These are phyloP conservation scores for Syncerus caffer DNA, from an alignment of 2,797 vertebrate species.

Conservation along the genomic window DNA sequence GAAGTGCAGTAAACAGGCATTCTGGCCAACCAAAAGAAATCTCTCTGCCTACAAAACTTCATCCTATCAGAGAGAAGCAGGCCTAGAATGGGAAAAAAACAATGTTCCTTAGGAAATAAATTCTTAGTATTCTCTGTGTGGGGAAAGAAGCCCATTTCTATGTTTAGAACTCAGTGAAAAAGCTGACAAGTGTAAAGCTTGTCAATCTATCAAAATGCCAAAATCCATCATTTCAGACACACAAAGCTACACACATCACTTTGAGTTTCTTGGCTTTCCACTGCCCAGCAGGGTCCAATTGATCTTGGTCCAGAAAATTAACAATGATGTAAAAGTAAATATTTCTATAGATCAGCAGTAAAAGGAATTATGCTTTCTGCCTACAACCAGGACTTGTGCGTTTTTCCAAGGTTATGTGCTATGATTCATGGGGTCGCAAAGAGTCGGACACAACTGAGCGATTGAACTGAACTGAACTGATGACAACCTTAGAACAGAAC, in stretches of 20 bases:
- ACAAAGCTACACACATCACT: not conserved
- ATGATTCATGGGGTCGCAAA: no score
- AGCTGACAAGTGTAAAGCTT: constrained; percentile 6
- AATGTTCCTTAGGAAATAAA: constrained; percentile 37
- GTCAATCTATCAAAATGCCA: constrained; percentile 38
- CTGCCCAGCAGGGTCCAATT: not conserved
- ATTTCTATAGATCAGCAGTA: constrained; percentile 8
- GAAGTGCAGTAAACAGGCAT: not conserved
- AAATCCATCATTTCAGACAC: constrained; percentile 36
- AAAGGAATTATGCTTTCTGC: not conserved
- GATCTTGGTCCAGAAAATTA: constrained; percentile 32
- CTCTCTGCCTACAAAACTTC: constrained; percentile 1
- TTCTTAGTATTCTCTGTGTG: not conserved
- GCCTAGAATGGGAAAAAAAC: not conserved
- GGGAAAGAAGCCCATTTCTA: constrained; percentile 42
- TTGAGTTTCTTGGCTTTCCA: constrained; percentile 29
- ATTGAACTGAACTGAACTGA: not conserved
- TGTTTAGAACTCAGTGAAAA: constrained; percentile 46
- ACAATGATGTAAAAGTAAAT: constrained; percentile 19
- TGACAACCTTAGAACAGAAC: not conserved
- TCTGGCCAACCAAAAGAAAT: not conserved
- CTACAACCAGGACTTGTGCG: not conserved
- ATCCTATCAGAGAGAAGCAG: constrained; percentile 40
- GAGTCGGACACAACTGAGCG: no score
- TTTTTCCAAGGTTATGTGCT: not conserved